These are phyloP conservation scores for Anthrax anthrax DNA, from an alignment of 2,888 invertebrate species.

Conservation along the genomic window DNA sequence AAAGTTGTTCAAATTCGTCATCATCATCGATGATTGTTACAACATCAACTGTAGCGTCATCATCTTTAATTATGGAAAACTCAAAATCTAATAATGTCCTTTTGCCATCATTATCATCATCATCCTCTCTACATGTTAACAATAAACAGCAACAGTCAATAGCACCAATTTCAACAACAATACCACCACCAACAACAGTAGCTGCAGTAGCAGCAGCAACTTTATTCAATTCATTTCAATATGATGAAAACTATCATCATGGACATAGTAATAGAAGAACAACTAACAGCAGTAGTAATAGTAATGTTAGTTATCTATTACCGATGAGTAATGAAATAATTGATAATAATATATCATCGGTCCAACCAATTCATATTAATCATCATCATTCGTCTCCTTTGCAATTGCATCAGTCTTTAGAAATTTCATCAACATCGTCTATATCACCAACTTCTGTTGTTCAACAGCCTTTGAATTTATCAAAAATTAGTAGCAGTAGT, in stretches of 20 bases:
- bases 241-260: background rate
- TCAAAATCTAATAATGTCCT: background rate
- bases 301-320: too few relatives aligned
- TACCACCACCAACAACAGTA: background rate
- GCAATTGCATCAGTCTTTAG: too few relatives aligned
- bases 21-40: background rate
- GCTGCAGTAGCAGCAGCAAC: background rate
- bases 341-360: too few relatives aligned
- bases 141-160: too few relatives aligned
- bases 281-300: background rate
- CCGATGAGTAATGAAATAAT: too few relatives aligned
- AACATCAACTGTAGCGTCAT: too few relatives aligned
- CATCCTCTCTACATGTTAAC: constrained; percentile 13
- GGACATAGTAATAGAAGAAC: background rate
- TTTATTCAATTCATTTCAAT: background rate
- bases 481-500: constrained; percentile 27
- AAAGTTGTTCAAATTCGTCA: background rate
- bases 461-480: constrained; percentile 41
- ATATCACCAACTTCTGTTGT: background rate
- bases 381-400: too few relatives aligned
- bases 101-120: background rate
- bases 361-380: background rate
- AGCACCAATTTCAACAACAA: background rate
- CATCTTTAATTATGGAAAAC: background rate
- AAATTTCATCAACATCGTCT: too few relatives aligned